Conservation (phyloP, 2,797 vertebrate species). For the Neostethus bicornis region DNA sequence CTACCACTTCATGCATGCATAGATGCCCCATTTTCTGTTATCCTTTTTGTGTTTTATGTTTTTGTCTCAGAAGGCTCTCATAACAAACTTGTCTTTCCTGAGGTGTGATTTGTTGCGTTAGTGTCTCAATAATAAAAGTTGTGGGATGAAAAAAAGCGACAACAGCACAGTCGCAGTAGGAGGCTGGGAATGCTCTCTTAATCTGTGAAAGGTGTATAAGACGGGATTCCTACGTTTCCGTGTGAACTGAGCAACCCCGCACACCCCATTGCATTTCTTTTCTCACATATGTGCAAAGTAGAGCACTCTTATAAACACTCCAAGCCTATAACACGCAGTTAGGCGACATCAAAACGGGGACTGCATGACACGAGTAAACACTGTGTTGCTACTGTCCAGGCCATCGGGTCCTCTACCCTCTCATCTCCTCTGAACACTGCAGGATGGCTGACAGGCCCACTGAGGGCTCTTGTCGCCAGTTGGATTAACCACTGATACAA, state of each 20-base stretch:
- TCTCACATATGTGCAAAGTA: conserved; percentile 27
- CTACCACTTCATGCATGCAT: conserved; percentile 2
- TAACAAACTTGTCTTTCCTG: conserved; percentile 28
- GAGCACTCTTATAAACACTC: conserved; percentile 1
- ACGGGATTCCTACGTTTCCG: conserved; percentile 62
- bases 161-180: conserved; percentile 34
- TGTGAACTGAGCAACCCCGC: conserved; percentile 44
- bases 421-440: conserved; percentile 61
- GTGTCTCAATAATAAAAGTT: conserved; percentile 23
- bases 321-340: conserved; percentile 20
- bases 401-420: conserved; percentile 7
- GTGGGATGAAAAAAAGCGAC: conserved; percentile 10
- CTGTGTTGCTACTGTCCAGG: conserved; percentile 13
- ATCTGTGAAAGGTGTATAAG: conserved; percentile 69
- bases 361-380: conserved; percentile 31
- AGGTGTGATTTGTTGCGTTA: conserved; percentile 28
- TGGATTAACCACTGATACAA: conserved; percentile 78
- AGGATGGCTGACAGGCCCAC: conserved; percentile 72
- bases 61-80: conserved; percentile 27
- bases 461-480: conserved; percentile 73
- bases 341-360: conserved; percentile 16
- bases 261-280: conserved; percentile 29
- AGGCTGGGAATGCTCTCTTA: conserved; percentile 64
- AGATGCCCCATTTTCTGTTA: conserved; percentile 18
- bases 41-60: background rate